Conservation (phyloP, 2,888 invertebrate genomes). For the Acleris emargana region DNA sequence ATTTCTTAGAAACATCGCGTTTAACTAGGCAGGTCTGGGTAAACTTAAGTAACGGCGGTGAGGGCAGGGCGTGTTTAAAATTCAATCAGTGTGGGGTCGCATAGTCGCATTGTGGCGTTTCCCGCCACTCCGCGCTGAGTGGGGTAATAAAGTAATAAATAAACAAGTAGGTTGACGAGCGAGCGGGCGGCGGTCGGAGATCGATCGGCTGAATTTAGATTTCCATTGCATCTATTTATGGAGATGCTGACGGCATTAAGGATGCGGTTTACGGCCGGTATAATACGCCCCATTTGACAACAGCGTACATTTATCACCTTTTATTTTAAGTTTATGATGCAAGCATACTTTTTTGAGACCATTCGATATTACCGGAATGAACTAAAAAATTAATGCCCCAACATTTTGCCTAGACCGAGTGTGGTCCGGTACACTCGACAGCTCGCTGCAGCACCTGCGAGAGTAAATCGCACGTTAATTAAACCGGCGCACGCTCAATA, state of each 20-base stretch:
- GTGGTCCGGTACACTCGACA: too few species aligned
- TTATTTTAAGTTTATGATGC: too few species aligned
- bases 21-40: slow-evolving; percentile 2
- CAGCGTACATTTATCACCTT: too few species aligned
- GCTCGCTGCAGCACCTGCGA: too few species aligned
- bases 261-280: slow-evolving; percentile 19
- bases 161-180: slow-evolving; percentile 64
- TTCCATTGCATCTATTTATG: slow-evolving; percentile 36
- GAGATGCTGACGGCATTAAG: slow-evolving; percentile 23
- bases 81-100: slow-evolving; percentile 70
- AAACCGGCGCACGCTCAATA: too few species aligned
- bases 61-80: slow-evolving; percentile 64
- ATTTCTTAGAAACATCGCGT: slow-evolving; percentile 17
- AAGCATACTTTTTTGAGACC: too few species aligned
- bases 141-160: slow-evolving; percentile 76
- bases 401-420: too few species aligned
- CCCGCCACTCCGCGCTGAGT: slow-evolving; percentile 70
- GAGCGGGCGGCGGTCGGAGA: slow-evolving; percentile 37
- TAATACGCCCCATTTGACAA: too few species aligned
- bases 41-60: slow-evolving; percentile 48
- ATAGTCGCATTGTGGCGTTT: slow-evolving; percentile 68
- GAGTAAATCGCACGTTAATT: too few species aligned
- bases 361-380: too few species aligned
- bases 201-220: slow-evolving; percentile 32
- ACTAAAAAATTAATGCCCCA: too few species aligned